Evolutionary conservation across 2,797 vertebrate species (phyloP), one percentile per base, ranked within the genome.

Genomic region (Micrastur ruficollis): DNA sequence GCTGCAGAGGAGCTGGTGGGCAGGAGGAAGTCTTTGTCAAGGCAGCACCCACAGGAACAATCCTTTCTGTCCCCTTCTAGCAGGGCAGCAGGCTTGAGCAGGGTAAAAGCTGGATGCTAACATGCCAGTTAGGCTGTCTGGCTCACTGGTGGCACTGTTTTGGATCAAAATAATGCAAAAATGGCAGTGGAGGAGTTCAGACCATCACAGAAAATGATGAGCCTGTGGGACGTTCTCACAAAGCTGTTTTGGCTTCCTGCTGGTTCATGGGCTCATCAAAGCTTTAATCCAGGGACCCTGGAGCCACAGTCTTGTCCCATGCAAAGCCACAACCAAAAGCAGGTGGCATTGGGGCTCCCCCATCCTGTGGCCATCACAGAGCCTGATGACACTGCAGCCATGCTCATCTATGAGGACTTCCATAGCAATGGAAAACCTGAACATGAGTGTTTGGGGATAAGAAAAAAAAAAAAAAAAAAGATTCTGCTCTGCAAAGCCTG

Each of bases 401-500:
- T 4, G 2, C 22, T 44, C 38, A 15, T 6, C 59, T 6, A 2
- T 3, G 0, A 11, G 44, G 4, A 18, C n/a, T n/a, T n/a, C n/a
- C n/a, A n/a, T n/a, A n/a, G n/a, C 36, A 20, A n/a, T 6, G 16
- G 38, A 31, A 46, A 46, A 74, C 59, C 53, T 6, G 11, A 56
- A 18, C 15, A 1, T 1, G 12, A 11, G 32, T 2, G 8, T 13
- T 3, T 21, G 13, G 29, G 38, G 14, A 29, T 13, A 46, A 40
- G 25, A 46, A 18, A 44, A 58, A 59, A 14, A 52, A 36, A 36
- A 36, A 19, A 44, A 44, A 44, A 19, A 44, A 44, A 44, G 36
- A 46, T 29, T 6, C 19, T 38, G 44, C n/a, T 50, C 81, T 59
- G 73, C 38, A 34, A 59, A 52, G 59, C n/a, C 66, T 2, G 8